Evolutionary conservation across 2,113 vertebrate genomes (phyloP), one percentile per base, ranked within the genome.

Genomic region (Anthoscopus minutus): DNA sequence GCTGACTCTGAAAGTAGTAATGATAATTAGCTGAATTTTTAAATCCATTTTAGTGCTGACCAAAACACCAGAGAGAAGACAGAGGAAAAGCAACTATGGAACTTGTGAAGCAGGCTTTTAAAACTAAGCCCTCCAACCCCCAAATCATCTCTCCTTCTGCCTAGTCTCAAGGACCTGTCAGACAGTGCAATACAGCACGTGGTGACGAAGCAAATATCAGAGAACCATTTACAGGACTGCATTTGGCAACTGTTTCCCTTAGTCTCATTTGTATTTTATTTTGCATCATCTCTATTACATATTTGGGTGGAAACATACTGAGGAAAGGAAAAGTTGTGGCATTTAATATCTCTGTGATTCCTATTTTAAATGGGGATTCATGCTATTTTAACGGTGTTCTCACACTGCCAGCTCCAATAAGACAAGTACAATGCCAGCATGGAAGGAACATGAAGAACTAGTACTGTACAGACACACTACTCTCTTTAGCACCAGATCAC

Each of bases 31-130:
- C 11, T 31, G 16, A n/a, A 31, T 44, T 80, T 84, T 79, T n/a
- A 20, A 85, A 80, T 60, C 13, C 8, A 18, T 53, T 56, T 87
- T 38, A 79, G 15, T 86, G 23, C 27, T 92, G 40, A 62, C 1
- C 7, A 73, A 92, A 92, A 81, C 37, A 80, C 7, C 70, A 47
- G 24, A 69, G 50, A 76, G 27, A n/a, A 0, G 1, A 19, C n/a
- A 27, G 4, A 2, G 2, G 1, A 2, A 6, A 64, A 51, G 3
- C 5, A 77, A 16, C 13, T 11, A 27, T 4, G 6, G 13, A 81
- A 69, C 6, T 56, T 71, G 35, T 51, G 28, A 86, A 70, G 28
- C 77, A 72, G 11, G 9, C 6, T 69, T 88, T 77, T 66, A 80
- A 73, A 88, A 66, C 12, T 16, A 89, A 79, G 12, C 4, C 4